These are phyloP conservation scores for Trachythela sp. DNA, from an alignment of 64 coral and sea anemone genomes.

Conservation along the genomic window DNA sequence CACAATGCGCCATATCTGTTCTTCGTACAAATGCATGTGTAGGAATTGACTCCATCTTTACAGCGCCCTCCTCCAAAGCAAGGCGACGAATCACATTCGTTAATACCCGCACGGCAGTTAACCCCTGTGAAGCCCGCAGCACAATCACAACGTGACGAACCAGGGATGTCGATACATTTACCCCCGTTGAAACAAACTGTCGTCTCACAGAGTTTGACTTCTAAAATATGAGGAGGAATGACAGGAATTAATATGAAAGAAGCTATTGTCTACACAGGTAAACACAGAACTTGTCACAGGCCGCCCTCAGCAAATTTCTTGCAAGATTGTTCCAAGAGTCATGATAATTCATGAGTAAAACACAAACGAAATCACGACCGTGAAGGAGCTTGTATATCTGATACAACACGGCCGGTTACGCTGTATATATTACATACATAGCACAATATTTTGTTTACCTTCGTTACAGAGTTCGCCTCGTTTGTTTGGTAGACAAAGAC, in stretches of 20 bases:
- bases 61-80: slow-evolving; percentile 31
- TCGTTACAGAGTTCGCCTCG: neutral
- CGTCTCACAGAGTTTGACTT: neutral
- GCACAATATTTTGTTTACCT: neutral
- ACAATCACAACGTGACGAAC: slow-evolving; percentile 37
- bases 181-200: slow-evolving; percentile 24
- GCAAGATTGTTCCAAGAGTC: too few species aligned
- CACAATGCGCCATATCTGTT: neutral
- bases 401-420: too few species aligned
- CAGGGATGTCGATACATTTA: slow-evolving; percentile 32
- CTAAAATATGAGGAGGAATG: neutral
- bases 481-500: neutral
- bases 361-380: too few species aligned
- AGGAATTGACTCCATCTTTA: slow-evolving; percentile 35
- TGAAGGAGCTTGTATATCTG: too few species aligned
- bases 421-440: too few species aligned
- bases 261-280: too few species aligned
- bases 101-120: slow-evolving; percentile 38
- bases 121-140: slow-evolving; percentile 35
- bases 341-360: too few species aligned
- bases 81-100: slow-evolving; percentile 21
- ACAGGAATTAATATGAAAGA: neutral
- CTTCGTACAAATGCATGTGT: slow-evolving; percentile 17
- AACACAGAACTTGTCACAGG: too few species aligned
- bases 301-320: too few species aligned